These are phyloP conservation scores for Caenorhabditis afra DNA, from an alignment of 2,888 invertebrate genomes.

Conservation along the genomic window DNA sequence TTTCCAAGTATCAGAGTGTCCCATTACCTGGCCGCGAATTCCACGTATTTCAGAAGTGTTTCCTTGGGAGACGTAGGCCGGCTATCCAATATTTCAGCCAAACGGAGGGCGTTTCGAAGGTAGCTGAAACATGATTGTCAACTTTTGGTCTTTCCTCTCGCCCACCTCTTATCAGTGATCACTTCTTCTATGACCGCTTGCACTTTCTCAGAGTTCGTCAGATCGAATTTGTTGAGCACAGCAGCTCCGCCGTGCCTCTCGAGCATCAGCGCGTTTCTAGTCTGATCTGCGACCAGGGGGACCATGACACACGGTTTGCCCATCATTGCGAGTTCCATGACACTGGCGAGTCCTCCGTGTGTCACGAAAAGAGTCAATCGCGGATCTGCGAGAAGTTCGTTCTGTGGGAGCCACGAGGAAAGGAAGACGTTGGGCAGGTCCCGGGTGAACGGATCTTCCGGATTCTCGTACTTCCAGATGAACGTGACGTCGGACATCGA, in stretches of 20 bases:
- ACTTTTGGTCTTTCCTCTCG: too few relatives aligned
- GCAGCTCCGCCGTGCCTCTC: conserved; percentile 32
- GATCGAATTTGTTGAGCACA: conserved; percentile 22
- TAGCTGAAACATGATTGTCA: neutral
- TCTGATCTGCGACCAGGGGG: conserved; percentile 49
- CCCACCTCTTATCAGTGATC: neutral
- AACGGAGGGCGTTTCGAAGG: conserved; percentile 8
- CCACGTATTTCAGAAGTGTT: conserved; percentile 35
- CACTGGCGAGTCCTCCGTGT: conserved; percentile 58
- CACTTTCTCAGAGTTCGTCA: neutral
- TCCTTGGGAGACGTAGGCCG: conserved; percentile 18
- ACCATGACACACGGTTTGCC: conserved; percentile 36
- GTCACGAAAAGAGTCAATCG: conserved; percentile 55
- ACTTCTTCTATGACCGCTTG: conserved; percentile 16
- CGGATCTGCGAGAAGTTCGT: conserved; percentile 60
- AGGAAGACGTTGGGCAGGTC: conserved; percentile 59
- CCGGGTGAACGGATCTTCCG: conserved; percentile 13
- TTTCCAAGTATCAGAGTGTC: too few relatives aligned
- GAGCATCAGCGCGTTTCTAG: conserved; percentile 36
- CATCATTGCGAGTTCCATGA: conserved; percentile 40
- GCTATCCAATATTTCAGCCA: conserved; percentile 17
- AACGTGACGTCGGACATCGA: conserved; percentile 64
- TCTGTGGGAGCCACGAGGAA: conserved; percentile 70
- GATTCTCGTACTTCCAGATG: conserved; percentile 68
- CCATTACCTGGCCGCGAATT: conserved; percentile 32